These are phyloP conservation scores for Cephalotes varians DNA, from an alignment of 2,888 invertebrate genomes.

Conservation along the genomic window DNA sequence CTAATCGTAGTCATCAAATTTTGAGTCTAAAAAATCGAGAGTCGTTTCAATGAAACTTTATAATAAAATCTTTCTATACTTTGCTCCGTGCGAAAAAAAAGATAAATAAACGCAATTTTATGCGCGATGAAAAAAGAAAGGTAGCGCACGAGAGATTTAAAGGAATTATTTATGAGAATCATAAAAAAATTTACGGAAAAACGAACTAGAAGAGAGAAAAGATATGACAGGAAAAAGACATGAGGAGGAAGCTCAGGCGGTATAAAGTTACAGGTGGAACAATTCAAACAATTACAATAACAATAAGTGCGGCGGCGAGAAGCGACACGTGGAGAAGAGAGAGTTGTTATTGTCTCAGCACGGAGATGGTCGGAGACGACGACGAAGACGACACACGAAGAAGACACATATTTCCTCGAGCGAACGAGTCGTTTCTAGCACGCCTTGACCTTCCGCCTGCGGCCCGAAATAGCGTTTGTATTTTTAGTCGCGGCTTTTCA, in stretches of 20 bases:
- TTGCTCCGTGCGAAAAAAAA: not conserved
- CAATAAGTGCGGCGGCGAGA: conserved; percentile 11
- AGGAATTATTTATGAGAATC: not conserved
- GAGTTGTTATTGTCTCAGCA: not conserved
- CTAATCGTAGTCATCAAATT: conserved; percentile 6
- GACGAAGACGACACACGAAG: conserved; percentile 31
- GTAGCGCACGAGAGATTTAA: not conserved
- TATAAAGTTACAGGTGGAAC: conserved; percentile 19
- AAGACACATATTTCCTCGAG: conserved; percentile 65
- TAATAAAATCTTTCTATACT: not conserved
- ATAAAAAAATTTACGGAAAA: not conserved
- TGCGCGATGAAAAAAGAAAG: not conserved
- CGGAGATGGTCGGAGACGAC: not conserved
- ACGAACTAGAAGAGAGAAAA: not conserved
- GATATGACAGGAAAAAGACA: not conserved
- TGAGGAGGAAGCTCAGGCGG: not conserved
- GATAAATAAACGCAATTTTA: conserved; percentile 3
- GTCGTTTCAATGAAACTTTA: conserved; percentile 4
- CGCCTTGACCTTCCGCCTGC: conserved; percentile 81
- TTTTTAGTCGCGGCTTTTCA: conserved; percentile 76
- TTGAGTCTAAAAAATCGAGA: not conserved
- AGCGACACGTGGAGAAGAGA: not conserved
- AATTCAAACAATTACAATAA: conserved; percentile 31
- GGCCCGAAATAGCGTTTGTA: conserved; percentile 78
- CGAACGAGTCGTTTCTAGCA: conserved; percentile 72